phyloP scores from a whole-genome alignment of 2,797 vertebrate genomes.

The Heteromormyrus szaboi region DNA sequence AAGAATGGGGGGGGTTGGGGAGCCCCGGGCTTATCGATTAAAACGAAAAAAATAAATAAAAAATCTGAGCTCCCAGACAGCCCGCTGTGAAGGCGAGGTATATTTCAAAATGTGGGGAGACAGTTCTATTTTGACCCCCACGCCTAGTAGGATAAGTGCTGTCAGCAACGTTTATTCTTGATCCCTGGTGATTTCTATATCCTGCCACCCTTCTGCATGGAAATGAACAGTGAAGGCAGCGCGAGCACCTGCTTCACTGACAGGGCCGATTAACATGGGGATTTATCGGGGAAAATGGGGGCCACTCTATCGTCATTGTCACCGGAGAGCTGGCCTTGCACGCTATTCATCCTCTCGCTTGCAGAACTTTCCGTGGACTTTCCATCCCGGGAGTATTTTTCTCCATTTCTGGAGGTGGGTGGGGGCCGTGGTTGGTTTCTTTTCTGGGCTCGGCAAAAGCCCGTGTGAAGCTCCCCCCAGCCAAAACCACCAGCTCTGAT shows the following conservation, averaged over 20 bases:
- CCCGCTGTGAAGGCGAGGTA: constrained; percentile 54
- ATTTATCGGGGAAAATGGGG: constrained; percentile 56
- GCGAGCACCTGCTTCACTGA: constrained; percentile 72
- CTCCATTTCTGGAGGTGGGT: background rate
- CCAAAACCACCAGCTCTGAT: background rate
- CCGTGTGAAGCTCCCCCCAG: background rate
- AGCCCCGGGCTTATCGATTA: constrained; percentile 47
- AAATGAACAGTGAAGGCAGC: constrained; percentile 63
- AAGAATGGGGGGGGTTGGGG: constrained; percentile 38
- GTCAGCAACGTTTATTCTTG: constrained; percentile 65
- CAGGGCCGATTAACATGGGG: constrained; percentile 60
- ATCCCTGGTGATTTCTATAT: constrained; percentile 61
- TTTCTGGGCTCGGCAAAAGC: background rate
- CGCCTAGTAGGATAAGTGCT: constrained; percentile 59
- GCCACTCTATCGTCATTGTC: constrained; percentile 42
- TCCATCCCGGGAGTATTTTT: background rate
- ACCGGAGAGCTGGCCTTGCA: constrained; percentile 40
- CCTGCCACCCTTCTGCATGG: constrained; percentile 59
- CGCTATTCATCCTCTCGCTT: constrained; percentile 55
- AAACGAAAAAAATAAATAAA: constrained; percentile 16
- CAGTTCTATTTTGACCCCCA: constrained; percentile 59
- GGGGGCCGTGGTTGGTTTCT: background rate
- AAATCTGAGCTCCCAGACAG: constrained; percentile 43
- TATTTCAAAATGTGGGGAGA: constrained; percentile 67
- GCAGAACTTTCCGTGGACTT: constrained; percentile 18